Conservation (phyloP, 2,888 invertebrate genomes). For the Cosmia trapezina region DNA sequence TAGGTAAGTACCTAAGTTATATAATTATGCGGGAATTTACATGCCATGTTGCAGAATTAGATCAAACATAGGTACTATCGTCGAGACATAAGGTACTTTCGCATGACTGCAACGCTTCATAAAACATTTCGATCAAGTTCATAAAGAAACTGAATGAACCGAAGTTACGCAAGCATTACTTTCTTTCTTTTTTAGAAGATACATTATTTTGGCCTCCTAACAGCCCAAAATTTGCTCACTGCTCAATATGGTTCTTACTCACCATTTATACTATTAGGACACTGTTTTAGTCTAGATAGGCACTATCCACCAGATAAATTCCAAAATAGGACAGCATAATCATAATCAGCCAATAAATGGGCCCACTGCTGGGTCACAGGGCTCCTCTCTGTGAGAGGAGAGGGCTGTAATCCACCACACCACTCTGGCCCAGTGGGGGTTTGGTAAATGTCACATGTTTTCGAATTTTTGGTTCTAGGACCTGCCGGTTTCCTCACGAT, state of each 20-base stretch:
- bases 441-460: too few species aligned
- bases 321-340: neutral
- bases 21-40: neutral
- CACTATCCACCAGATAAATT: neutral
- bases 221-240: neutral
- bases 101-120: constrained; percentile 31
- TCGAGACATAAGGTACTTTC: constrained; percentile 24
- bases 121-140: neutral
- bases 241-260: neutral
- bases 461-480: too few species aligned
- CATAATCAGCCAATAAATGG: too few species aligned
- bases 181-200: too few species aligned
- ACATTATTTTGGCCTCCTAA: neutral
- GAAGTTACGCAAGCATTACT: constrained; percentile 25
- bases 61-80: neutral
- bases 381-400: too few species aligned
- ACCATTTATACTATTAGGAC: neutral
- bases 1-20: neutral
- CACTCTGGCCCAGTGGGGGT: too few species aligned
- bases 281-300: neutral
- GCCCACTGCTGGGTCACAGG: too few species aligned
- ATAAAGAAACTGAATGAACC: neutral
- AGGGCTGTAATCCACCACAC: too few species aligned
- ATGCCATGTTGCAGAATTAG: neutral
- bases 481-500: too few species aligned